Conservation (phyloP, 2,888 invertebrate genomes). For the Drosophila acutilabella region DNA sequence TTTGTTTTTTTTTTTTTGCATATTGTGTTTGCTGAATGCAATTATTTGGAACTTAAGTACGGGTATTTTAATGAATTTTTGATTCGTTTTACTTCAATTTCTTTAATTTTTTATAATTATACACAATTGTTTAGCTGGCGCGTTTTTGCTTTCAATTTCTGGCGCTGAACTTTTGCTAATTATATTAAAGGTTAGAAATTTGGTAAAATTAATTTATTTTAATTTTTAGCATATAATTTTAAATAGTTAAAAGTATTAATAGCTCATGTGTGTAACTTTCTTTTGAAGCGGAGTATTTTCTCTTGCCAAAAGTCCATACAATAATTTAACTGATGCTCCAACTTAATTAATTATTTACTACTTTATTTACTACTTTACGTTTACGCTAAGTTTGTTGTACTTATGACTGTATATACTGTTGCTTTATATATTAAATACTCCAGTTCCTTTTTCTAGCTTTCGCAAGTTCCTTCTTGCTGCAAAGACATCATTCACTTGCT, state of each 20-base stretch:
- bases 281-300: no score
- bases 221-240: no score
- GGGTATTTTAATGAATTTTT: constrained; percentile 51
- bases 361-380: no score
- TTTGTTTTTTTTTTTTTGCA: constrained; percentile 34
- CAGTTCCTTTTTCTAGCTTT: constrained; percentile 1
- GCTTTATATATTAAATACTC: not conserved
- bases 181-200: no score
- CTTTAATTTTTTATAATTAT: constrained; percentile 49
- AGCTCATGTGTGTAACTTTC: no score
- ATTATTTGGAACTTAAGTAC: constrained; percentile 56
- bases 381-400: no score
- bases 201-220: no score
- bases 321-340: no score
- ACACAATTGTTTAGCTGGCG: constrained; percentile 27
- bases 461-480: constrained; percentile 13
- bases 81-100: constrained; percentile 48
- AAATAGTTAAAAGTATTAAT: no score
- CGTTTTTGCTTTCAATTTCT: constrained; percentile 14
- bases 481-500: not conserved
- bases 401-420: no score
- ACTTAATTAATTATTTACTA: no score
- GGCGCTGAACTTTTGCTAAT: not conserved
- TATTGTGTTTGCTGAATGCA: constrained; percentile 41
- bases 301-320: no score